Percentiles rank a stretch among this genome's conserved stretches.
These are phyloP conservation scores for Molorchus minor DNA, from an alignment of 2,888 invertebrate genomes.

Conservation along the genomic window DNA sequence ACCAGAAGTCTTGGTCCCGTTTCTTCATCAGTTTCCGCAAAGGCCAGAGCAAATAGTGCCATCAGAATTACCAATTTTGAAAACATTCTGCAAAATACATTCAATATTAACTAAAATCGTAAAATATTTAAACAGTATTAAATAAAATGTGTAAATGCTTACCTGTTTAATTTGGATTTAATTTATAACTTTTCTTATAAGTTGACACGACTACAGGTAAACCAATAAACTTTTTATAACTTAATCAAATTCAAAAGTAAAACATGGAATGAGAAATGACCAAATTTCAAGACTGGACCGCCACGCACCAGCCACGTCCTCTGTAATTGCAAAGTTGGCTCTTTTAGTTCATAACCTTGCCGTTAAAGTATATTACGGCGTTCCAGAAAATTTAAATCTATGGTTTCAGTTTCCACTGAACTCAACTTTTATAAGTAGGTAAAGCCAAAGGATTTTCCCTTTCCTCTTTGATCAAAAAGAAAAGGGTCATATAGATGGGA, in stretches of 20 bases:
- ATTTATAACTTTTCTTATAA: background rate
- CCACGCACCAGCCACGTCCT: conserved; percentile 31
- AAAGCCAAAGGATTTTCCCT: no score
- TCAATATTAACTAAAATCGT: background rate
- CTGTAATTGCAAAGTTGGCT: conserved; percentile 20
- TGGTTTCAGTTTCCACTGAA: no score
- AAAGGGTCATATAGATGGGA: no score
- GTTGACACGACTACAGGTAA: background rate
- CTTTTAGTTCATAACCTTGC: no score
- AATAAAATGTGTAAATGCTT: background rate
- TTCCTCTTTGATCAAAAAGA: no score
- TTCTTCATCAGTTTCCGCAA: conserved; percentile 69
- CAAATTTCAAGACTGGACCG: background rate
- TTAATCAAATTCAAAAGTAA: background rate
- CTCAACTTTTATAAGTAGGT: no score
- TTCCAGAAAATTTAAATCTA: no score
- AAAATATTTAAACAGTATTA: background rate
- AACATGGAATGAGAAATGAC: background rate
- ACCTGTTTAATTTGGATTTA: conserved; percentile 5
- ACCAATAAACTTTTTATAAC: background rate
- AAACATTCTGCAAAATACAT: conserved; percentile 32
- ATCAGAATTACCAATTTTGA: conserved; percentile 38
- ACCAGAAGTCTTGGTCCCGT: conserved; percentile 84
- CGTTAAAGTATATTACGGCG: no score
- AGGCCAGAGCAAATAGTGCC: conserved; percentile 41